phyloP scores from a whole-genome alignment of 2,888 invertebrate genomes.

The Caenorhabditis virilis region DNA sequence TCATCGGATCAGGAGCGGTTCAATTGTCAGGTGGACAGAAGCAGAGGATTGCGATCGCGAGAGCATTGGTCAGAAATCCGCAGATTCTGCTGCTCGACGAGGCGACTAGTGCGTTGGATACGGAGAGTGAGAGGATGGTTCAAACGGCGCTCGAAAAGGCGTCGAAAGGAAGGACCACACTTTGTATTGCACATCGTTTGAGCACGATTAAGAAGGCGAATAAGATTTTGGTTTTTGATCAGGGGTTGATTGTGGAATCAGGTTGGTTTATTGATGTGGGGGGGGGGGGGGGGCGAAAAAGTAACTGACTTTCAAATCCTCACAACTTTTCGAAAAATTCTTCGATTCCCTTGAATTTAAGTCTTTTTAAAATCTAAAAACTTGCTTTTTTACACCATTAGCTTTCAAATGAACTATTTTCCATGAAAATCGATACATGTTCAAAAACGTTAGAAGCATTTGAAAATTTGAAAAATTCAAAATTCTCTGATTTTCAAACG shows the following conservation, averaged over 20 bases:
- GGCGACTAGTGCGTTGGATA: constrained; percentile 69
- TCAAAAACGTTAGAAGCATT: no score
- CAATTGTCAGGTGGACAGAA: constrained; percentile 49
- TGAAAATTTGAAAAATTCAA: no score
- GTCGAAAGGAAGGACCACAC: constrained; percentile 68
- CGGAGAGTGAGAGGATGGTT: constrained; percentile 79
- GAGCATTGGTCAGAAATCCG: constrained; percentile 56
- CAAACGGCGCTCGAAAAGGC: constrained; percentile 77
- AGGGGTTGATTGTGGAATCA: constrained; percentile 68
- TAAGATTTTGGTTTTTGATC: constrained; percentile 70
- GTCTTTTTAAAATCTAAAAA: no score
- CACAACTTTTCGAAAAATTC: no score
- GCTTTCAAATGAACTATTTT: no score
- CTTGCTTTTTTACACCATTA: no score
- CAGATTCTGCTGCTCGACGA: constrained; percentile 69
- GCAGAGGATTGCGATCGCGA: constrained; percentile 48
- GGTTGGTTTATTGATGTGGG: constrained; percentile 22
- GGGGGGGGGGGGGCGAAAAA: constrained; percentile 10
- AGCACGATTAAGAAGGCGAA: constrained; percentile 72
- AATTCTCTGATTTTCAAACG: no score
- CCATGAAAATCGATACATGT: no score
- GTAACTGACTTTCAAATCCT: no score
- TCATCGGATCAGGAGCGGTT: constrained; percentile 43
- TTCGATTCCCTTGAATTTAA: no score
- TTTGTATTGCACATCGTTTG: constrained; percentile 71